These are phyloP conservation scores for Sisyra nigra DNA, from an alignment of 2,888 invertebrate species.

Conservation along the genomic window DNA sequence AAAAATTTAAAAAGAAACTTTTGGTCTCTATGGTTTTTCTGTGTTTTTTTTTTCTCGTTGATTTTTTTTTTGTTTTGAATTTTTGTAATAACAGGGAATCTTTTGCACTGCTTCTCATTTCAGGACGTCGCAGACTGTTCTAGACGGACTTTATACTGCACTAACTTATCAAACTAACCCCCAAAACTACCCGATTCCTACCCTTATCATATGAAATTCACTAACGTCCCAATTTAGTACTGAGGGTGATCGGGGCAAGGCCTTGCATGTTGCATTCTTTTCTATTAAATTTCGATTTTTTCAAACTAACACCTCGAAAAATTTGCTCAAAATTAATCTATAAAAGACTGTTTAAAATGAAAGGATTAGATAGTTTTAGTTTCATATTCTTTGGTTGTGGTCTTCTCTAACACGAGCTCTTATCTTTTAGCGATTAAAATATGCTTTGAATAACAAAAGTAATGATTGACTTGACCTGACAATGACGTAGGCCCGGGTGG, in stretches of 20 bases:
- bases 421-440: too few relatives aligned
- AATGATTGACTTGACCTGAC: slow-evolving; percentile 2
- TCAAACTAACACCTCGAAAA: too few relatives aligned
- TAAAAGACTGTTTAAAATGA: too few relatives aligned
- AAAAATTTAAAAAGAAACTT: slow-evolving; percentile 5
- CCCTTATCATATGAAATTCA: neutral
- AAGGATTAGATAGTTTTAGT: too few relatives aligned
- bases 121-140: slow-evolving; percentile 47
- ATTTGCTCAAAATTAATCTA: too few relatives aligned
- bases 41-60: slow-evolving; percentile 17
- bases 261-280: too few relatives aligned
- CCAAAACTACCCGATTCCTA: neutral
- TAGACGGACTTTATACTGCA: slow-evolving; percentile 24
- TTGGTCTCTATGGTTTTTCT: slow-evolving; percentile 14
- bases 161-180: slow-evolving; percentile 7
- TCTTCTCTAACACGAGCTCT: too few relatives aligned
- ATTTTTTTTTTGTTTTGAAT: slow-evolving; percentile 11
- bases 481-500: slow-evolving; percentile 68
- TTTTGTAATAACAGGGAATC: slow-evolving; percentile 11
- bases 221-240: neutral
- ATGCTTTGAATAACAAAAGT: slow-evolving; percentile 1
- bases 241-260: too few relatives aligned
- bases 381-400: too few relatives aligned
- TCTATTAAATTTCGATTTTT: too few relatives aligned
- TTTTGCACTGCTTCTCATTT: slow-evolving; percentile 31